Evolutionary conservation across 37 sponge, comb jelly and placozoan species (phyloP), one percentile per base, ranked within the genome.

Genomic region (Crambe crambe): DNA sequence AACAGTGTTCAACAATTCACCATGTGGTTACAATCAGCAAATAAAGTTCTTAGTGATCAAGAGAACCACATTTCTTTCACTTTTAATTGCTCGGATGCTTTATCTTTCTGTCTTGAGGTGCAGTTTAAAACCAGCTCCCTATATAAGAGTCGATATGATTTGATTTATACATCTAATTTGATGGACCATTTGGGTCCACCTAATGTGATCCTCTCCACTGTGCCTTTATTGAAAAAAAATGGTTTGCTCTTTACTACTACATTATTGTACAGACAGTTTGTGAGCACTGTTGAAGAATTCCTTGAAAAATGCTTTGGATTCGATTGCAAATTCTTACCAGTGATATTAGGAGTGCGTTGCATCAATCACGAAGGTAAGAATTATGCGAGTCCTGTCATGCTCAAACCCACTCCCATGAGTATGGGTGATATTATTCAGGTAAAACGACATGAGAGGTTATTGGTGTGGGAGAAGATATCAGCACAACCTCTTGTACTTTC

Each of bases 1-100:
- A 85, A 85, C 29, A 78, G 86, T 64, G 80, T 85, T 25, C 86
- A 85, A 67, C 86, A 85, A 57, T 78, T 85, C 54, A 29, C 65
- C 29, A 42, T 85, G 54, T 85, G 86, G 86, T 26, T 70, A 2
- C 43, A 39, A 27, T 42, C 27, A 17, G 2, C 43, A 42, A 35
- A 29, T 17, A 35, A 17, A 26, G 43, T 75, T 27, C n/a, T n/a
- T 6, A 0, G 26, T 42, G 21, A 58, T 51, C 68, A 68, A 18
- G 30, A 10, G 1, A 34, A 25, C 54, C 43, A 9, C 37, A 36
- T 86, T 29, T 72, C 66, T 23, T 86, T 86, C 37, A 34, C 68
- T 37, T 79, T 86, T 29, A 58, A 79, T 22, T 71, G 60, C 35
- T 57, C 63, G 27, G 80, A 86, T 73, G 47, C 56, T 31, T 10